These are phyloP conservation scores for Syngnathus rostellatus DNA, from an alignment of 2,797 vertebrate species.

Conservation along the genomic window DNA sequence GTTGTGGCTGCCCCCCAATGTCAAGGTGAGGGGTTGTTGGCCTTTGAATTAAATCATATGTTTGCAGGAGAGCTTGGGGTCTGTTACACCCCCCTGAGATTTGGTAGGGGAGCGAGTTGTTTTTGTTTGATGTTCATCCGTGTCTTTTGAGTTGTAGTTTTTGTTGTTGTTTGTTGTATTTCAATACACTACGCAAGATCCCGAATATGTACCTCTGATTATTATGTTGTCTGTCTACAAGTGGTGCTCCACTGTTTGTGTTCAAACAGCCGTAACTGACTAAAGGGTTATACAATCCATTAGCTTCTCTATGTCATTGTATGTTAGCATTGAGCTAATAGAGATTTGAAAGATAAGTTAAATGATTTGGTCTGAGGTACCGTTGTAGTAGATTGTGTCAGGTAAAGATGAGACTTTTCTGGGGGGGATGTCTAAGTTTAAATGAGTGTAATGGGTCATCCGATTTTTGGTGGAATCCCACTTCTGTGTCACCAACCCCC, in stretches of 20 bases:
- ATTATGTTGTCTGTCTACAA: not conserved
- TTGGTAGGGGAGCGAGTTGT: conserved; percentile 24
- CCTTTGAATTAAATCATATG: conserved; percentile 58
- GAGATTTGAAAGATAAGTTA: not conserved
- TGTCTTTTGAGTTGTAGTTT: conserved; percentile 21
- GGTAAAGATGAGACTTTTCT: not conserved
- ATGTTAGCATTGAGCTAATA: too few species aligned
- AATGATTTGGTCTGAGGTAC: not conserved
- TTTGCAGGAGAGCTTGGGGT: conserved; percentile 36
- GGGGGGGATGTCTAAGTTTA: not conserved
- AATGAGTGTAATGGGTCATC: not conserved
- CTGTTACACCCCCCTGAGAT: conserved; percentile 34
- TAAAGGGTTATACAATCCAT: not conserved
- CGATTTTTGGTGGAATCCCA: conserved; percentile 21
- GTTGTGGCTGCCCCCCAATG: conserved; percentile 45
- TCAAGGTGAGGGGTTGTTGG: conserved; percentile 56
- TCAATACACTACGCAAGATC: not conserved
- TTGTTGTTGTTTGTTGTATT: too few species aligned
- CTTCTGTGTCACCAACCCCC: conserved; percentile 19
- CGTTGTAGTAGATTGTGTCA: not conserved
- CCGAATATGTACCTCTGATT: not conserved
- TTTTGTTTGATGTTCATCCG: conserved; percentile 45
- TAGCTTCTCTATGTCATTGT: not conserved
- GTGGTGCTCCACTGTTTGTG: not conserved
- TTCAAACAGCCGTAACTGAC: not conserved